These are phyloP conservation scores for Dendrocopos noguchii DNA, from an alignment of 2,113 vertebrate species.

Conservation along the genomic window DNA sequence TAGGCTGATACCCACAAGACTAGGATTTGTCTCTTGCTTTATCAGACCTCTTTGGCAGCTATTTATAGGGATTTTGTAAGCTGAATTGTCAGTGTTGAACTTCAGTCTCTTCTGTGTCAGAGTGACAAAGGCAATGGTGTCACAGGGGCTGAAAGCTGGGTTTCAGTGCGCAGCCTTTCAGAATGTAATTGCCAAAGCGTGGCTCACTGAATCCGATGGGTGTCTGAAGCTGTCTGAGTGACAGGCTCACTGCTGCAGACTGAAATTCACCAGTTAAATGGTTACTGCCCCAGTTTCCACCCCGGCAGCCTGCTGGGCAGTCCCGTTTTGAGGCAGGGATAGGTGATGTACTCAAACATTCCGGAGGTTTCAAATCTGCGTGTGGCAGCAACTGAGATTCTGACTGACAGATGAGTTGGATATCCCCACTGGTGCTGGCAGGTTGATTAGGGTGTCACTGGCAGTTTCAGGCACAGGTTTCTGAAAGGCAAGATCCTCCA, in stretches of 20 bases:
- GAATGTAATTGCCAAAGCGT: background rate
- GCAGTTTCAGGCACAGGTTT: background rate
- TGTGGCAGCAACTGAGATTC: background rate
- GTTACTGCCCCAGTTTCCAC: background rate
- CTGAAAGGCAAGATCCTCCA: background rate
- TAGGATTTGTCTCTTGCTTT: background rate
- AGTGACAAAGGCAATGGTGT: constrained; percentile 4
- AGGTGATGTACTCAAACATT: background rate
- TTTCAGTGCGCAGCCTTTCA: background rate
- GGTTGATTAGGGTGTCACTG: background rate
- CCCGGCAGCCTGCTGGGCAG: background rate
- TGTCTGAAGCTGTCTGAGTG: background rate
- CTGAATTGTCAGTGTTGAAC: background rate
- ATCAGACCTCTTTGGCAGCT: background rate
- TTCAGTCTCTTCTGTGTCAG: background rate
- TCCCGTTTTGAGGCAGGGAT: accelerated
- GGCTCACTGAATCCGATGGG: background rate
- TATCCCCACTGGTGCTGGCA: background rate
- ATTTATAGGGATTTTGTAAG: background rate
- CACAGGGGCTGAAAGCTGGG: background rate
- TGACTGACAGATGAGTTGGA: background rate
- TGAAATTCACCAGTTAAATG: background rate
- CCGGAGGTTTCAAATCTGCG: background rate
- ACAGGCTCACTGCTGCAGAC: background rate
- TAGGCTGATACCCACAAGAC: background rate